These are phyloP conservation scores for Centruroides sculpturatus DNA, from an alignment of 1,140 invertebrate species.

Conservation along the genomic window DNA sequence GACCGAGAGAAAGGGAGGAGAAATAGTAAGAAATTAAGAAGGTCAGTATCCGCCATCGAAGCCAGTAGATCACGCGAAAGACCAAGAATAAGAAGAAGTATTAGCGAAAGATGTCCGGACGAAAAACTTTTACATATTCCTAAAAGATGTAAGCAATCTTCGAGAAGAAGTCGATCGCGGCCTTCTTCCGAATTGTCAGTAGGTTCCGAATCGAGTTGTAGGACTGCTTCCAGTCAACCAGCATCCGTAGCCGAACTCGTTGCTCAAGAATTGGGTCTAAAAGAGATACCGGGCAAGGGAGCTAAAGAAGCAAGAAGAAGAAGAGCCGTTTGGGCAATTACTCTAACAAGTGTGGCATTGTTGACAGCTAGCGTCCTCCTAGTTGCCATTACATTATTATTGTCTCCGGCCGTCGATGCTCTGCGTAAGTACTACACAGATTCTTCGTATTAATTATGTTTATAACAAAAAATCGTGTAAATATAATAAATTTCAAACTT, in stretches of 20 bases:
- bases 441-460: neutral
- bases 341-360: neutral
- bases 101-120: conserved; percentile 6
- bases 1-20: neutral
- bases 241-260: conserved; percentile 2
- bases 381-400: conserved; percentile 16
- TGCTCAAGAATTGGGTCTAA: conserved; percentile 6
- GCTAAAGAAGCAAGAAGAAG: conserved; percentile 8
- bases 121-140: neutral
- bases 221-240: too few species aligned
- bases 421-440: conserved; percentile 14
- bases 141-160: neutral
- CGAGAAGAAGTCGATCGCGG: neutral
- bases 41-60: conserved; percentile 8
- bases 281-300: conserved; percentile 3
- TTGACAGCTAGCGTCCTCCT: conserved; percentile 16
- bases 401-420: conserved; percentile 18
- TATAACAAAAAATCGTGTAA: too few species aligned
- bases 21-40: neutral
- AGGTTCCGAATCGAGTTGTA: too few species aligned
- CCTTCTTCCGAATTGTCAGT: too few species aligned
- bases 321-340: conserved; percentile 3
- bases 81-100: conserved; percentile 6
- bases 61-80: neutral
- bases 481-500: too few species aligned